Conservation (phyloP, 2,113 vertebrate species). For the Pachypanchax playfairii region DNA sequence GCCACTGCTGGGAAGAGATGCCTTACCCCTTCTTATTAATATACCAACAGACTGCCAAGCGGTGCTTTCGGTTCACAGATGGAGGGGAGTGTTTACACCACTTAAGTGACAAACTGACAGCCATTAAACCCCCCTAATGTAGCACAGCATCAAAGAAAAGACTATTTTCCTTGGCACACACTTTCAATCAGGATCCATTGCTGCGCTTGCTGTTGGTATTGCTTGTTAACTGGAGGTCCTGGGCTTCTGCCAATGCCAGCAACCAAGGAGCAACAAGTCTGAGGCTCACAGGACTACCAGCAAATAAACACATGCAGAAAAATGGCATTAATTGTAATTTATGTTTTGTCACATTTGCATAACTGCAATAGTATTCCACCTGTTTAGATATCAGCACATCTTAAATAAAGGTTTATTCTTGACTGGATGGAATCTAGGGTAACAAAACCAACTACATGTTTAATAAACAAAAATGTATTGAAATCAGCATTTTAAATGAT, state of each 20-base stretch:
- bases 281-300: constrained; percentile 29
- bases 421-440: neutral
- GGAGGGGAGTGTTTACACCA: constrained; percentile 66
- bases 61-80: constrained; percentile 75
- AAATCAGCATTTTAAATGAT: neutral
- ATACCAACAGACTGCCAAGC: constrained; percentile 75
- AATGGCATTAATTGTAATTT: constrained; percentile 14
- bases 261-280: constrained; percentile 83
- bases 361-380: too few relatives aligned
- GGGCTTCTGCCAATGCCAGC: constrained; percentile 73
- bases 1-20: constrained; percentile 74
- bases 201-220: constrained; percentile 51
- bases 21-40: constrained; percentile 77
- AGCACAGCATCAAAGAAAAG: constrained; percentile 54
- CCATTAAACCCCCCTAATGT: constrained; percentile 74
- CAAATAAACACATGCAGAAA: constrained; percentile 19
- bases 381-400: too few relatives aligned
- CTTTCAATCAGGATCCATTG: constrained; percentile 40
- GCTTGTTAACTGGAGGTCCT: constrained; percentile 67
- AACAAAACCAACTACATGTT: neutral
- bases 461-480: neutral
- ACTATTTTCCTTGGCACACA: constrained; percentile 61
- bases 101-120: constrained; percentile 73
- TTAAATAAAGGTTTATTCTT: neutral
- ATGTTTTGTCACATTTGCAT: neutral